These are phyloP conservation scores for Aldrovandia affinis DNA, from an alignment of 2,797 vertebrate genomes.

Conservation along the genomic window DNA sequence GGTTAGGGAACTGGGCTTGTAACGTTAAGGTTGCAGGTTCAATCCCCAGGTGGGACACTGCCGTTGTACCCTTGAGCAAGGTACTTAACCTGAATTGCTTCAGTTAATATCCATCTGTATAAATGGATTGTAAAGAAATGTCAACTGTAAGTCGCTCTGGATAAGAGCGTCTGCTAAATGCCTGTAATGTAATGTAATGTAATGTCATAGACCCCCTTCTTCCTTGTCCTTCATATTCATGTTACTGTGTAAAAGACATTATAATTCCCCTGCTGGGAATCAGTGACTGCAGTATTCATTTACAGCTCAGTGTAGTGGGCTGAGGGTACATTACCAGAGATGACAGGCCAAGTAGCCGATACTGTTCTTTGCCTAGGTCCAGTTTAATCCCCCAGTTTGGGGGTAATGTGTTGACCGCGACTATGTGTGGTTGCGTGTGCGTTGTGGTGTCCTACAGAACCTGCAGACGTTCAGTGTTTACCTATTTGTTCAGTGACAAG, in stretches of 20 bases:
- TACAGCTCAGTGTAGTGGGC: not conserved
- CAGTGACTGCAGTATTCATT: not conserved
- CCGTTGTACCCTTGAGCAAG: too few relatives aligned
- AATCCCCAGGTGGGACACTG: too few relatives aligned
- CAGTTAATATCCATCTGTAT: too few relatives aligned
- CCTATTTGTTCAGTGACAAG: not conserved
- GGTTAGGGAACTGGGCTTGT: too few relatives aligned
- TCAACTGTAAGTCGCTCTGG: too few relatives aligned
- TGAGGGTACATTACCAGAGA: not conserved
- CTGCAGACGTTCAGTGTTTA: not conserved
- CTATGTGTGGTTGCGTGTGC: not conserved
- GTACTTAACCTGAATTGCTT: too few relatives aligned
- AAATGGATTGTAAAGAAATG: too few relatives aligned
- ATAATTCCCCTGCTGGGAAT: not conserved
- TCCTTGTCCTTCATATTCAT: not conserved
- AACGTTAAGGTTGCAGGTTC: too few relatives aligned
- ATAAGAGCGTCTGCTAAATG: too few relatives aligned
- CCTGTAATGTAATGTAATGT: too few relatives aligned
- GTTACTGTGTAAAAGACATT: not conserved
- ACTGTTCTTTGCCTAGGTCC: not conserved
- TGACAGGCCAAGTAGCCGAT: not conserved
- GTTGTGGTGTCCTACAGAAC: not conserved
- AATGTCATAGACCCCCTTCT: too few relatives aligned
- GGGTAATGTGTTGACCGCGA: not conserved
- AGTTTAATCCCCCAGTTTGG: not conserved